Evolutionary conservation across 2,797 vertebrate species (phyloP), one percentile per base, ranked within the genome.

Genomic region (Microcaecilia unicolor): DNA sequence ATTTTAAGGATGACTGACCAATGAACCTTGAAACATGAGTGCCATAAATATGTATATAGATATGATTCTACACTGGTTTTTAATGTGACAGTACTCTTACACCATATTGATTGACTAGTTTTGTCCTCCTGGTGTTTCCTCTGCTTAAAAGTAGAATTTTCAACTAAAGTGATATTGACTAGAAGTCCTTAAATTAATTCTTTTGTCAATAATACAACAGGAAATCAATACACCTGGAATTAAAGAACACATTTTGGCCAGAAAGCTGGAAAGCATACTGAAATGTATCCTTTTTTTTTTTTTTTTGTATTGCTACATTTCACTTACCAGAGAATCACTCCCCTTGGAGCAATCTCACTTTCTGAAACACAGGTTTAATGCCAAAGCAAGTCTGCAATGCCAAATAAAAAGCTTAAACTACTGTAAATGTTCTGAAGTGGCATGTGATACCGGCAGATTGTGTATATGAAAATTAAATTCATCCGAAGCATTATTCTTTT

Each of bases 161-260:
- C 41, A 43, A 51, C 63, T 71, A 54, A 71, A 74, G 70, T 67
- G 72, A 70, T 74, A 80, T 71, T 74, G 78, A 76, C 58, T 74
- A 75, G 55, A 80, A 74, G 70, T 78, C 66, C 65, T 84, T 78
- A 79, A 68, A 78, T 74, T 79, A 82, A 85, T 80, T 76, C 43
- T 74, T 78, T 73, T 66, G 58, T 78, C 81, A 68, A 77, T 85
- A 81, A 41, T 55, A 37, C 37, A 64, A 74, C 68, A 76, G 70
- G 35, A 78, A 81, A 79, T 84, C 78, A 76, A 82, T 80, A 74
- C 13, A 61, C 39, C 50, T 67, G 57, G 67, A 76, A 79, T 80
- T 70, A 80, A 74, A 72, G 44, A 65, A 60, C 46, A 65, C 37
- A 28, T 74, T 82, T 79, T 65, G 50, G 52, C 60, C 59, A 66